phyloP scores from a whole-genome alignment of 2,888 invertebrate species.

The Atethmia centrago region DNA sequence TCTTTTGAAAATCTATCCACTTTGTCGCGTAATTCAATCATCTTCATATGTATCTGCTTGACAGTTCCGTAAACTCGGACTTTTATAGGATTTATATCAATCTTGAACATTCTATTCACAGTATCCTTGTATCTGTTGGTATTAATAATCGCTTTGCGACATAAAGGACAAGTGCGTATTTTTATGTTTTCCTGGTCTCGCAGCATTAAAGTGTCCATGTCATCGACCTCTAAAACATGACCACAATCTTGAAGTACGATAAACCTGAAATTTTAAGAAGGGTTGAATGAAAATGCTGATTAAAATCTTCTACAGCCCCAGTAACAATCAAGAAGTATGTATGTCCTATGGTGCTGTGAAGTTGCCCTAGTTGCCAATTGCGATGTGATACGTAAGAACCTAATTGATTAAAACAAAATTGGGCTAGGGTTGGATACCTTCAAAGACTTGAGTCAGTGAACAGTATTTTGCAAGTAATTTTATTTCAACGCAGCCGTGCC shows the following conservation, averaged over 20 bases:
- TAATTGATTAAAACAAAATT: background rate
- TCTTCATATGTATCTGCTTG: constrained; percentile 69
- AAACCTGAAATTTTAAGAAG: constrained; percentile 80
- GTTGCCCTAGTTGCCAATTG: background rate
- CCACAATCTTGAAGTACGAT: constrained; percentile 88
- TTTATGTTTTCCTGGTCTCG: constrained; percentile 75
- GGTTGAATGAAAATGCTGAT: background rate
- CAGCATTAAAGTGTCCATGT: constrained; percentile 84
- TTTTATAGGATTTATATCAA: constrained; percentile 85
- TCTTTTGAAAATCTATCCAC: constrained; percentile 38
- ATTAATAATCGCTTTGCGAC: constrained; percentile 90
- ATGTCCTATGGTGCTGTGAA: no score
- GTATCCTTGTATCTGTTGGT: constrained; percentile 90
- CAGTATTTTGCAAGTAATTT: background rate
- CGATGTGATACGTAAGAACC: background rate
- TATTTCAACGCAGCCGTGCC: background rate
- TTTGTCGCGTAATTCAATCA: constrained; percentile 58
- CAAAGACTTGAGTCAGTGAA: background rate
- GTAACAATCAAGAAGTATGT: background rate
- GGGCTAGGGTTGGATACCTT: background rate
- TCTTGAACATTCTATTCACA: constrained; percentile 81
- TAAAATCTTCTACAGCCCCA: background rate
- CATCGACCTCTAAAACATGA: constrained; percentile 86
- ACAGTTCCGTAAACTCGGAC: constrained; percentile 79
- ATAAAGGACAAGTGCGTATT: constrained; percentile 90